Percentiles rank a stretch among this genome's conserved stretches.
Evolutionary conservation across 1,140 invertebrate species (phyloP).

Genomic region (Coenobita brevimanus): DNA sequence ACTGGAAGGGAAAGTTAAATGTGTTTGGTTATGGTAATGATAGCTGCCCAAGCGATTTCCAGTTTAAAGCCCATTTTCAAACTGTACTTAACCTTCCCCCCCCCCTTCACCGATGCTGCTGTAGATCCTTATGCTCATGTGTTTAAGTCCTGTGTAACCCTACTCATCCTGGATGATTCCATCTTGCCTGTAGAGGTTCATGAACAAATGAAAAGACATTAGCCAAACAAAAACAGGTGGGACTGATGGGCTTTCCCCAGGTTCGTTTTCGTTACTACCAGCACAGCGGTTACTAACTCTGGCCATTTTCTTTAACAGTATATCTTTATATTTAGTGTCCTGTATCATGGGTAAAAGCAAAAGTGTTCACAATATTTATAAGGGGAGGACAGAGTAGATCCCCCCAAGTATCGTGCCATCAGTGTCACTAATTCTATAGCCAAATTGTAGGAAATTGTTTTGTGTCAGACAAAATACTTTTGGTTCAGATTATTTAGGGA

Average conservation of each 20-base stretch:
- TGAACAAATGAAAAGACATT: not conserved
- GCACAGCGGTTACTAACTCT: not conserved
- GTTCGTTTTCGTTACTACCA: slow-evolving; percentile 8
- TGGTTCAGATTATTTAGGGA: slow-evolving; percentile 19
- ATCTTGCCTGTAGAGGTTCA: not conserved
- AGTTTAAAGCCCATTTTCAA: slow-evolving; percentile 34
- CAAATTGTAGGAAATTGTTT: not conserved
- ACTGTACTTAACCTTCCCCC: not conserved
- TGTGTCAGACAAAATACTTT: not conserved
- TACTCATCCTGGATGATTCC: not conserved
- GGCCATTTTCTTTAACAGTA: not conserved
- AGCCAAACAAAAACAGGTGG: not conserved
- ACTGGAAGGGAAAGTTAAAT: slow-evolving; percentile 22
- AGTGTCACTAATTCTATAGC: slow-evolving; percentile 14
- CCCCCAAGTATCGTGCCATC: not conserved
- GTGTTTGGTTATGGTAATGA: not conserved
- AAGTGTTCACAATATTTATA: slow-evolving; percentile 17
- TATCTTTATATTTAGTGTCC: slow-evolving; percentile 3
- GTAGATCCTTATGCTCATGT: not conserved
- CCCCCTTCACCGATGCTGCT: too few relatives aligned
- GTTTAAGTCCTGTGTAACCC: not conserved
- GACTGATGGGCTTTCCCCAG: slow-evolving; percentile 8
- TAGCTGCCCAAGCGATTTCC: not conserved
- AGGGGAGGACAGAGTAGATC: not conserved
- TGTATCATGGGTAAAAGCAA: not conserved